phyloP scores from a whole-genome alignment of 2,797 vertebrate genomes.

The Crocodylus rhombifer region DNA sequence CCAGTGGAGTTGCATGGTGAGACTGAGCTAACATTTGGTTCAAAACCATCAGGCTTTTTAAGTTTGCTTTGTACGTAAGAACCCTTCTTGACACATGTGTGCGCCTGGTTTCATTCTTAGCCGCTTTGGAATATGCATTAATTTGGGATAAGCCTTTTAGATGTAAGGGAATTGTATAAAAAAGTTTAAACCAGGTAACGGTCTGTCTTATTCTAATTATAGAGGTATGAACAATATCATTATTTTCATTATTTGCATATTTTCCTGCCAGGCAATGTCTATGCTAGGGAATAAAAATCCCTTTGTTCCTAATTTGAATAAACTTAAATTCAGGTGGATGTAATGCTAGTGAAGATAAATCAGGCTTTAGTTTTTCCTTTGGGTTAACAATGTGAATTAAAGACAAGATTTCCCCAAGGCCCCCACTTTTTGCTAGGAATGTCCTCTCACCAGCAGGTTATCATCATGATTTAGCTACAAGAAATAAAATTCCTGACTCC shows the following conservation, averaged over 20 bases:
- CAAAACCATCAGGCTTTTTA: neutral
- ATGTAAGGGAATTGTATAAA: neutral
- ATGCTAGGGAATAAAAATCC: no score
- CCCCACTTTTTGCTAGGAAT: neutral
- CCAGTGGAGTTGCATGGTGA: constrained; percentile 3
- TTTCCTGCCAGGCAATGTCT: neutral
- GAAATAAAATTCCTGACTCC: neutral
- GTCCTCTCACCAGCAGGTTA: neutral
- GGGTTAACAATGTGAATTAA: neutral
- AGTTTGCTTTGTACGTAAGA: constrained; percentile 50
- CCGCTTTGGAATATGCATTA: accelerated
- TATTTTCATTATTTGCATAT: neutral
- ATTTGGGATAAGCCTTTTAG: constrained; percentile 18
- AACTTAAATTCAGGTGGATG: neutral
- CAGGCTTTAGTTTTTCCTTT: no score
- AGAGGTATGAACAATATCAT: neutral
- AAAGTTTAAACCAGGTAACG: neutral
- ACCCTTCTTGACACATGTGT: neutral
- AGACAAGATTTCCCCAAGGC: neutral
- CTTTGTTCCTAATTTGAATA: no score
- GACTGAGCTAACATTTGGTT: neutral
- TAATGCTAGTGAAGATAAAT: neutral
- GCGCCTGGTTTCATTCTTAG: constrained; percentile 31
- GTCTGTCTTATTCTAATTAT: neutral
- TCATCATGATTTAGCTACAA: neutral